These are phyloP conservation scores for Plebejus argus DNA, from an alignment of 2,888 invertebrate genomes.

Conservation along the genomic window DNA sequence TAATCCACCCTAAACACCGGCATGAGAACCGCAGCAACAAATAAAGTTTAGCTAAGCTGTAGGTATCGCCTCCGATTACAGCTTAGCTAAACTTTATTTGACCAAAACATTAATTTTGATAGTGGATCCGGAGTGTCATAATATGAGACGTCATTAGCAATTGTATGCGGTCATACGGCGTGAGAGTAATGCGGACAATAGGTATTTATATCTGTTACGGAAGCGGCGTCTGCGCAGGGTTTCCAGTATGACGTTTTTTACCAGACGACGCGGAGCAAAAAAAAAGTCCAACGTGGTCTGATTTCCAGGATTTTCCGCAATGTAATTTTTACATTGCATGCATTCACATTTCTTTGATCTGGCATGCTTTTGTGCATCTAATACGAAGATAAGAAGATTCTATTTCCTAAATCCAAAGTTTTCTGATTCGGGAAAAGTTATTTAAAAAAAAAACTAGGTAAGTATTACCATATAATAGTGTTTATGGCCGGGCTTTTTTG, in stretches of 20 bases:
- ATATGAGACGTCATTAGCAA: neutral
- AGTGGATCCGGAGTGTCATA: neutral
- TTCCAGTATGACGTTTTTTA: neutral
- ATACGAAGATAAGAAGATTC: no score
- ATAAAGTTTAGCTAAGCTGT: no score
- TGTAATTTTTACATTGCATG: neutral
- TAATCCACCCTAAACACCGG: neutral
- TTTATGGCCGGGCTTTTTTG: neutral
- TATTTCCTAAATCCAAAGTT: no score
- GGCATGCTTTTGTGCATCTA: no score
- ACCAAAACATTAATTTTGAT: neutral
- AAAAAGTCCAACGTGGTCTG: neutral
- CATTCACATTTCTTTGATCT: no score
- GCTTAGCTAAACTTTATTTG: no score
- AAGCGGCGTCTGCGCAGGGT: neutral
- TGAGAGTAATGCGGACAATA: slow-evolving; percentile 4
- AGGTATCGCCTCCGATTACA: no score
- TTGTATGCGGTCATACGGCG: neutral
- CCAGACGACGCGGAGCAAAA: neutral
- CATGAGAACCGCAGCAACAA: neutral
- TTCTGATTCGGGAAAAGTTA: no score
- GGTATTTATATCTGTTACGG: slow-evolving; percentile 4
- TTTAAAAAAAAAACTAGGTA: no score
- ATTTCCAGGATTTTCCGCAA: neutral
- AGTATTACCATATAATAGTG: neutral